Percentiles rank a stretch among this genome's conserved stretches.
Evolutionary conservation across 1,140 invertebrate species (phyloP).

Genomic region (Dinothrombium tinctorium): DNA sequence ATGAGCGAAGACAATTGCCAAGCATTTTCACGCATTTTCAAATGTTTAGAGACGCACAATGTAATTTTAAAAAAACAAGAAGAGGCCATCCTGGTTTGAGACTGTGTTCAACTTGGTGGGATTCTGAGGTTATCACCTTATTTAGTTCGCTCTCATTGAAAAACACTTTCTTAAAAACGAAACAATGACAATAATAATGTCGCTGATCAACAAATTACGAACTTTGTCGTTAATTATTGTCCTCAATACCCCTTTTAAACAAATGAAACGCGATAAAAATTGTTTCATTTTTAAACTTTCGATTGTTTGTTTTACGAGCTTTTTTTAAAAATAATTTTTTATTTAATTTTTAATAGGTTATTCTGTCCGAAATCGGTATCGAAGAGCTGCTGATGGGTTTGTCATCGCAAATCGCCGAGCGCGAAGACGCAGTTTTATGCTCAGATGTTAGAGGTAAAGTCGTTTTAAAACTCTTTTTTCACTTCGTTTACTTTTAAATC

Average conservation of each 20-base stretch:
- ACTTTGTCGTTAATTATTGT: too few relatives aligned
- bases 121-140: constrained; percentile 53
- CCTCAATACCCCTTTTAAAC: background rate
- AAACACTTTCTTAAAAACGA: too few relatives aligned
- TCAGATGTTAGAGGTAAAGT: constrained; percentile 58
- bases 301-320: too few relatives aligned
- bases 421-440: constrained; percentile 74
- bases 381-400: constrained; percentile 82
- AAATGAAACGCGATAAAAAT: too few relatives aligned
- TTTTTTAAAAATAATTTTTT: too few relatives aligned
- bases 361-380: constrained; percentile 48
- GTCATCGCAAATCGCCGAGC: constrained; percentile 76
- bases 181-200: too few relatives aligned
- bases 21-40: background rate
- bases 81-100: constrained; percentile 61
- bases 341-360: too few relatives aligned
- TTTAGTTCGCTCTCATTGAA: too few relatives aligned
- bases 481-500: too few relatives aligned
- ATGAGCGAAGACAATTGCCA: background rate
- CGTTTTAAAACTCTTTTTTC: too few relatives aligned
- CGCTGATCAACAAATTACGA: background rate
- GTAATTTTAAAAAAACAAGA: constrained; percentile 50
- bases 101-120: constrained; percentile 93
- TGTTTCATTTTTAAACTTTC: too few relatives aligned
- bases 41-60: constrained; percentile 38